phyloP scores from a whole-genome alignment of 2,888 invertebrate species.

The Dicyrtomina minuta region DNA sequence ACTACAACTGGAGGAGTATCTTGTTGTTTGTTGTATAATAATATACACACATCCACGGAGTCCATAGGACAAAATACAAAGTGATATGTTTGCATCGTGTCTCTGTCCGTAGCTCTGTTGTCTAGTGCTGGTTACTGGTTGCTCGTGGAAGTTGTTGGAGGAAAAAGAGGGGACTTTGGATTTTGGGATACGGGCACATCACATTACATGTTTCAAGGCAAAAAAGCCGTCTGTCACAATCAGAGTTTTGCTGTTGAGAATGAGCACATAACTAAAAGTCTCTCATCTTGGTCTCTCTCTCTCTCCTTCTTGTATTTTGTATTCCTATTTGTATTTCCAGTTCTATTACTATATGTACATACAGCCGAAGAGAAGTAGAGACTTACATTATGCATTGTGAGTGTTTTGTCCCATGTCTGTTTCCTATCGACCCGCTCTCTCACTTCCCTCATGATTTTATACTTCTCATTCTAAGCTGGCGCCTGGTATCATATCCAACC shows the following conservation, averaged over 20 bases:
- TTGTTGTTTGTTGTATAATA: no score
- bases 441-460: neutral
- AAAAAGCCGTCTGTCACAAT: conserved; percentile 40
- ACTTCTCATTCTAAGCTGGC: no score
- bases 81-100: no score
- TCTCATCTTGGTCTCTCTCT: no score
- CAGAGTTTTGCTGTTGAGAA: conserved; percentile 25
- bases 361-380: neutral
- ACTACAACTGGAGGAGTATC: no score
- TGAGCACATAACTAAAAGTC: neutral
- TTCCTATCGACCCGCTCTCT: conserved; percentile 31
- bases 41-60: neutral
- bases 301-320: neutral
- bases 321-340: neutral
- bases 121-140: no score
- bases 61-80: neutral
- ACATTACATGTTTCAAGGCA: conserved; percentile 19
- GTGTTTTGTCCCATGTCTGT: conserved; percentile 26
- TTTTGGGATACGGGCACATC: conserved; percentile 7
- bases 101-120: no score
- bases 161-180: conserved; percentile 5
- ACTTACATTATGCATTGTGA: neutral
- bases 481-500: no score
- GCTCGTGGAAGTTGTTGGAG: neutral
- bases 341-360: no score